Evolutionary conservation across 2,888 invertebrate genomes (phyloP), one percentile per base, ranked within the genome.

Genomic region (Drosophila putrida): DNA sequence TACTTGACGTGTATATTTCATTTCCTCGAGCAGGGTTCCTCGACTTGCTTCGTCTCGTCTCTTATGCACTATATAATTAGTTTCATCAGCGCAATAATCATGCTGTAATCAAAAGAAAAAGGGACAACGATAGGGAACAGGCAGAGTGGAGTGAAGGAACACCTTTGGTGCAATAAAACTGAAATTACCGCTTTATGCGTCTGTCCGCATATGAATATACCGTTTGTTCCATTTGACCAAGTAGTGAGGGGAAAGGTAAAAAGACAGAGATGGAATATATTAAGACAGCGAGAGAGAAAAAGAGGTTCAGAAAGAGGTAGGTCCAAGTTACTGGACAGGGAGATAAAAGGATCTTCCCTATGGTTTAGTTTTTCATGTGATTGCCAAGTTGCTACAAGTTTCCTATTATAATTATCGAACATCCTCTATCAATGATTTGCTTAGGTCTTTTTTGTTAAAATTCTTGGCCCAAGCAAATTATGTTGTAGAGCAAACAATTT

Each of bases 21-120:
- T 71, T 60, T 67, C 33, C 36, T 38, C n/a, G 39, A 10, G 15
- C 9, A 41, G 10, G 41, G 20, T 4, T 20, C 39, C 39, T 20
- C 20, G 10, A 20, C 41, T 38, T 13, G 35, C 0, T 47, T 61
- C 60, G 36, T 36, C 49, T 57, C 61, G 49, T 64, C 74, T 63
- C 53, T 39, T 57, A 53, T 76, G 75, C 72, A 71, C 83, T 67
- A 75, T 88, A 82, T 88, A 88, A 89, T 88, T 88, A 88, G 88
- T 77, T 86, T 71, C 88, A 82, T 88, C 86, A 88, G 69, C 82
- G 80, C 83, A 88, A 88, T 82, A 89, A 88, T 88, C 89, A 87
- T 76, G 82, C 74, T 57, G 78, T 77, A 88, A 89, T 80, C 80
- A 82, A 78, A 78, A 53, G 54, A 27, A 31, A 27, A 44, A 44